Evolutionary conservation across 2,888 invertebrate genomes (phyloP), one percentile per base, ranked within the genome.

Genomic region (Panopea generosa): DNA sequence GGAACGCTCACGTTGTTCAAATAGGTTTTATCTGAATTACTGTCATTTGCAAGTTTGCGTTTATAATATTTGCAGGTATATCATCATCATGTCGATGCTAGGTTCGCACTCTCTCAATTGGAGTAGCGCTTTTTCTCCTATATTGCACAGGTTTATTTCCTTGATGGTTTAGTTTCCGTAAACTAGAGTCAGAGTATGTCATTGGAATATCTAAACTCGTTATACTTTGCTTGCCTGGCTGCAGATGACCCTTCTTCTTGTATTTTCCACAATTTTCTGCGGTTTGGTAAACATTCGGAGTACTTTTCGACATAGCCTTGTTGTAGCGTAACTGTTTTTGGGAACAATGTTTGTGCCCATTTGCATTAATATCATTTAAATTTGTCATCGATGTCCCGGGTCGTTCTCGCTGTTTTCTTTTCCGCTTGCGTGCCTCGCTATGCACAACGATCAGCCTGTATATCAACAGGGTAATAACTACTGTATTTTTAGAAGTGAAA

Each of bases 401-500:
- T 1, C 40, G 29, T 49, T 65, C 52, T 47, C 61, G 56, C 27
- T 63, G 62, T 45, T 77, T 77, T 20, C 61, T 38, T 47, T 49
- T 27, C 43, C 62, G 67, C 53, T 72, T 75, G 29, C 59, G 62
- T 1, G 76, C 68, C 38, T 78, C 81, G 2, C 61, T 63, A 16
- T 85, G 81, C 11, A 86, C 78, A 1, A 92, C 92, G 29, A 90
- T 96, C 0, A 97, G 93, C 6, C 97, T 94, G 90, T 97, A 97
- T 68, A 97, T 94, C 92, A 97, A 97, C 0, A 98, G 94, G 0
- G 97, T 93, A 74, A 98, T 98, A 11, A 98, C 98, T 92, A 97
- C 93, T 0, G 96, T 96, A 89, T 97, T 97, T 93, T 97, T 96
- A 93, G 97, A 97, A 0, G 98, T 98, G 93, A 98, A 98, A 93